Base-by-base conservation (phyloP, 2,797 vertebrate genomes). In the Rousettus madagascariensis region DNA sequence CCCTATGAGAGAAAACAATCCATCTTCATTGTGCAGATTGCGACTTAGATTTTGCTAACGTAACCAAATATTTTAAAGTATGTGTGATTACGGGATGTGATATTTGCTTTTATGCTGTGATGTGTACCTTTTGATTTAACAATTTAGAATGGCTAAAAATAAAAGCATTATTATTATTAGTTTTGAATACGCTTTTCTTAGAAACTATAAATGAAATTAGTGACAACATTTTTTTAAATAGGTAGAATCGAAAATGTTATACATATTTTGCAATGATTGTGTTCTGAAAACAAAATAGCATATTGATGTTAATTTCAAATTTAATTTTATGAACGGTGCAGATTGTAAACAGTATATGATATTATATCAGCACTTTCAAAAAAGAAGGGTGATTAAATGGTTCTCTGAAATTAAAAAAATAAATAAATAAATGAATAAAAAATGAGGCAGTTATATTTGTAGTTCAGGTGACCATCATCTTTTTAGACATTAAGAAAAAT, bases 121-220 rank as follows among this genome's bases (percentile, higher is more conserved):
- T 96, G 93, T 84, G 86, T 91, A 92, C 57, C 90, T 96, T 97
- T 97, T 90, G 82, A 89, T 96, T 65, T 86, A 97, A 85, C n/a
- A 97, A 97, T 97, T 97, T 96, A 96, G 72, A 96, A 91, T 95
- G 46, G 69, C 84, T 97, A 92, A 97, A 97, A 96, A 77, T 88
- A 95, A 96, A 96, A 12, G 2, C 61, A 53, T 72, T 74, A 41
- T 78, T 82, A n/a, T 41, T 46, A 10, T n/a, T 88, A 22, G 66
- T 79, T 96, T 11, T 66, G 15, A 92, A 69, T 90, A 85, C 41
- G 38, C 15, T 82, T 89, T 83, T 86, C 17, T 43, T 91, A 38
- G 26, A 59, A 91, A 85, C 33, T 33, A 30, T 75, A 79, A 30
- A 19, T 92, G 28, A 51, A 65, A 24, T 90, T 72, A 51, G 43